Evolutionary conservation across 2,113 vertebrate species (phyloP), one percentile per base, ranked within the genome.

Genomic region (Phasianus colchicus): DNA sequence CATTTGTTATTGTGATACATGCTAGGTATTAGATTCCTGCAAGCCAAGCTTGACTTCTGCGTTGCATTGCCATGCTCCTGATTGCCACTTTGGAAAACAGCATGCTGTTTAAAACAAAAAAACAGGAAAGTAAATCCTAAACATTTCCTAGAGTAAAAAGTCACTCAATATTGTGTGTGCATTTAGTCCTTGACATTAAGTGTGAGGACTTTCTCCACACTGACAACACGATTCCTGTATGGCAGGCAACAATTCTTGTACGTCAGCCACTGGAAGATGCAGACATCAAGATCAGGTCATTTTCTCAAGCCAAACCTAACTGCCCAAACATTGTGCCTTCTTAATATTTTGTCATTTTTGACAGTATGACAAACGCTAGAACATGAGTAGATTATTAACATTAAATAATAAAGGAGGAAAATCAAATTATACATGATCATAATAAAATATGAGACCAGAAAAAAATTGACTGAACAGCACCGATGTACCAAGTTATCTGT

Each of bases 41-140:
- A 77, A 90, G 85, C 85, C 70, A 66, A 43, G 63, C 82, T 52
- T 25, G 83, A 40, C 60, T 64, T 32, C 64, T 86, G 80, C 18
- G 1, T 29, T 61, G 70, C 27, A 63, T 6, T 47, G 77, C 77
- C 66, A 52, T 65, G 83, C 88, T 91, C 54, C 48, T 45, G 32
- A 32, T 6, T 29, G 34, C 84, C 58, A 12, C 40, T 20, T 34
- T 4, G 61, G 63, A 7, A 25, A 66, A 75, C 61, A 0, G 14
- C 43, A 58, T 61, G 71, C 93, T 90, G 76, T 67, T 65, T 55
- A 21, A 54, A 40, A n/a, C 13, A 30, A n/a, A 30, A 54, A 54
- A 17, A 3, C 38, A 27, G 32, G 48, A 61, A 43, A 52, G 19
- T 65, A 43, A 69, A 73, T n/a, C 30, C 83, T n/a, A 3, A 71